phyloP scores from a whole-genome alignment of 2,797 vertebrate genomes.

The Anabacerthia variegaticeps region DNA sequence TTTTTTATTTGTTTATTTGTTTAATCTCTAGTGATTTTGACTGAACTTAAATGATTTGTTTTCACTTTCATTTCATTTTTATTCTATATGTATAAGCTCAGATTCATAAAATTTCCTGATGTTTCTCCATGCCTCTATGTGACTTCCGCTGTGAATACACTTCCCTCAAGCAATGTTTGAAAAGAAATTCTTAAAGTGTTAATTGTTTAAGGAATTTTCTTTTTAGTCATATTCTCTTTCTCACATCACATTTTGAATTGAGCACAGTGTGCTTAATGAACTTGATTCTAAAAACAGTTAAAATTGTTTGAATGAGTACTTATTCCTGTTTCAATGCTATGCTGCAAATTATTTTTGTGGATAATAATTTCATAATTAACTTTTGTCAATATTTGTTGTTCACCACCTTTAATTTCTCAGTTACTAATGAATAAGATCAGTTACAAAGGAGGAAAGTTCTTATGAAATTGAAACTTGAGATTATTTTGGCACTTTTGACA shows the following conservation, averaged over 20 bases:
- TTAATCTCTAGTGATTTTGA: neutral
- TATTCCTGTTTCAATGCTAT: neutral
- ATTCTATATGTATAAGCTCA: neutral
- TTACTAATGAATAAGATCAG: slow-evolving; percentile 54
- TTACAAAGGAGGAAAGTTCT: slow-evolving; percentile 49
- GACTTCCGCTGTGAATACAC: neutral
- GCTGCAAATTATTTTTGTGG: neutral
- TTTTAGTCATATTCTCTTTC: neutral
- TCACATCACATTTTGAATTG: neutral
- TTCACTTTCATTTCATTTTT: neutral
- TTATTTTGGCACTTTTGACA: slow-evolving; percentile 35
- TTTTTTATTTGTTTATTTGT: neutral
- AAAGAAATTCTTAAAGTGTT: neutral
- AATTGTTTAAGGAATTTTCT: neutral
- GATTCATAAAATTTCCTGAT: neutral
- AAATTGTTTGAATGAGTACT: neutral
- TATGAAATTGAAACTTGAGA: slow-evolving; percentile 43
- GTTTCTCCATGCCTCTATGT: neutral
- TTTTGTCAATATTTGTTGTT: neutral
- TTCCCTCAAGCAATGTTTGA: neutral
- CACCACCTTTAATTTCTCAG: slow-evolving; percentile 27
- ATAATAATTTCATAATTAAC: slow-evolving; percentile 14
- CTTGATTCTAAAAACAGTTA: neutral
- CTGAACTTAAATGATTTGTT: neutral
- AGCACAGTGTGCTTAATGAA: neutral